Percentiles rank a stretch among this genome's conserved stretches.
Evolutionary conservation across 2,113 vertebrate genomes (phyloP).

Genomic region (Buteo buteo): DNA sequence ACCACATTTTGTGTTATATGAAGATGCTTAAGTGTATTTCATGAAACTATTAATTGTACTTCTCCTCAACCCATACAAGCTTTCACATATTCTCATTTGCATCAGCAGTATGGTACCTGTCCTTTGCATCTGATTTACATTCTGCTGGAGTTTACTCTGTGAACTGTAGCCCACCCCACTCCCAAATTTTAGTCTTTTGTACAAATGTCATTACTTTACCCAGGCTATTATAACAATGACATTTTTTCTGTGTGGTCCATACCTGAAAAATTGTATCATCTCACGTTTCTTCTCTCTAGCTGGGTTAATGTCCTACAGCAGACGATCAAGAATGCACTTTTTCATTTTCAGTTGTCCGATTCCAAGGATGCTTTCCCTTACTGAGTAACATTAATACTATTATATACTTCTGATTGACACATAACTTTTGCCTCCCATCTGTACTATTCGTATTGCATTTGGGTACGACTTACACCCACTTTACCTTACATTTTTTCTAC

Average conservation of each 20-base stretch:
- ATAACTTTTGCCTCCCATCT: neutral
- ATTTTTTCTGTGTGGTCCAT: neutral
- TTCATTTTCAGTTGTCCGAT: neutral
- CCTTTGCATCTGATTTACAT: neutral
- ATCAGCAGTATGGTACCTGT: neutral
- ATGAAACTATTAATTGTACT: neutral
- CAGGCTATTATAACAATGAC: neutral
- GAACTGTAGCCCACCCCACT: neutral
- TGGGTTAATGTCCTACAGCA: neutral
- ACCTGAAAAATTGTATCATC: neutral
- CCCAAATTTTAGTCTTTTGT: neutral
- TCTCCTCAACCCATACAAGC: neutral
- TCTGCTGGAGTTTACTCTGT: neutral
- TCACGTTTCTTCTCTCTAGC: neutral
- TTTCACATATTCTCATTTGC: neutral
- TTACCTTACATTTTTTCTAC: neutral
- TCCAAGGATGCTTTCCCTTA: neutral
- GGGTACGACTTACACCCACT: neutral
- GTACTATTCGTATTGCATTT: neutral
- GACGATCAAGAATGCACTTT: rapidly evolving
- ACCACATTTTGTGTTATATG: rapidly evolving
- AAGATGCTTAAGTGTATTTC: neutral
- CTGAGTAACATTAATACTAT: neutral
- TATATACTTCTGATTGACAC: neutral
- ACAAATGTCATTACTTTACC: neutral